A percentile compares a stretch with the other conserved stretches of the same genome.
These are phyloP conservation scores for Yponomeuta malinellus DNA, from an alignment of 2,888 invertebrate genomes.

Conservation along the genomic window DNA sequence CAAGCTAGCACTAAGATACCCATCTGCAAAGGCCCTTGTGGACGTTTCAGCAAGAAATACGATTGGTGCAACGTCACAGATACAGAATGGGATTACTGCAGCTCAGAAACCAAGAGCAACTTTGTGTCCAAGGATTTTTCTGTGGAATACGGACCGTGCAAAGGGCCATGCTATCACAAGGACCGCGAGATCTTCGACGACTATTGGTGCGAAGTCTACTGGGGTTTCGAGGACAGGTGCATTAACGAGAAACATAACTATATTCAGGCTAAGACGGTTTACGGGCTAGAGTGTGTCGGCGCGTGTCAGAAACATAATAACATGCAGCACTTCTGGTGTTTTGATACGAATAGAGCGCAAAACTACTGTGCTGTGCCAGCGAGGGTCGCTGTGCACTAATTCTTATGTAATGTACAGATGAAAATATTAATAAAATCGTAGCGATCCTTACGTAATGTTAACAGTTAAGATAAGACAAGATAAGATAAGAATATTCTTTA, in stretches of 20 bases:
- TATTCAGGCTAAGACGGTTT: background rate
- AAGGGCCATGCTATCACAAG: background rate
- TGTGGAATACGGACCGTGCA: background rate
- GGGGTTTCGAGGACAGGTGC: background rate
- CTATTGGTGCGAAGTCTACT: background rate
- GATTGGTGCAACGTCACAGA: background rate
- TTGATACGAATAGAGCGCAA: background rate
- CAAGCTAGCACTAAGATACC: background rate
- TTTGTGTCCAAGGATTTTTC: background rate
- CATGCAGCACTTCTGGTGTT: background rate
- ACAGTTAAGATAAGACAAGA: too few relatives aligned
- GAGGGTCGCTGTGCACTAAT: background rate
- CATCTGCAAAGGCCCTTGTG: background rate
- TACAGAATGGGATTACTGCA: background rate
- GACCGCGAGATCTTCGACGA: background rate
- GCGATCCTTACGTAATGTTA: too few relatives aligned
- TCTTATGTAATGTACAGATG: too few relatives aligned
- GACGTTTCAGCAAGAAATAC: background rate
- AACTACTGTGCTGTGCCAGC: background rate
- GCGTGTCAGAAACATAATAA: background rate
- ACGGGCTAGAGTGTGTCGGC: background rate
- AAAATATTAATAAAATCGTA: too few relatives aligned
- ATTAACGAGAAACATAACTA: background rate
- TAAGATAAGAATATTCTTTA: too few relatives aligned
- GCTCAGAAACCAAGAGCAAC: background rate